Evolutionary conservation across 2,888 invertebrate genomes (phyloP).

Genomic region (Pollenia amentaria): DNA sequence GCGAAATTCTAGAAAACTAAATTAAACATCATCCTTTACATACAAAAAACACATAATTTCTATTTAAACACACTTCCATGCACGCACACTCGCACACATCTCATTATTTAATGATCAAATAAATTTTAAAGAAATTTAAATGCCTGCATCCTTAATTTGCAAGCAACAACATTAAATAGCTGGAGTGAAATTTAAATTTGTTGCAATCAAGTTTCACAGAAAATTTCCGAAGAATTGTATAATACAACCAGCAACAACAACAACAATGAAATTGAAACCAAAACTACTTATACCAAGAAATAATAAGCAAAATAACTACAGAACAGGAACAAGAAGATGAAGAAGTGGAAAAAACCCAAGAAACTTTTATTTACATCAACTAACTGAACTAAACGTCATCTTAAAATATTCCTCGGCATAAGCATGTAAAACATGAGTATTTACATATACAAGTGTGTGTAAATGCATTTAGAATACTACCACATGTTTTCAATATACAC

Average conservation of each 20-base stretch:
- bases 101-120: slow-evolving; percentile 54
- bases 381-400: slow-evolving; percentile 54
- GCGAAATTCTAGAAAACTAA: neutral
- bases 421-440: neutral
- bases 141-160: slow-evolving; percentile 51
- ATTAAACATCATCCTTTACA: neutral
- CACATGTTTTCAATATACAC: slow-evolving; percentile 18
- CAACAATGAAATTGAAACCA: slow-evolving; percentile 21
- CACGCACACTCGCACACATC: neutral
- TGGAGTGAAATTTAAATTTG: slow-evolving; percentile 43
- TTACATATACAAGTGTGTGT: neutral
- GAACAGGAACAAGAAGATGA: slow-evolving; percentile 3
- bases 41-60: neutral
- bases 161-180: neutral
- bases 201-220: slow-evolving; percentile 64
- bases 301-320: slow-evolving; percentile 24
- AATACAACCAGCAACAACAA: slow-evolving; percentile 18
- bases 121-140: slow-evolving; percentile 54
- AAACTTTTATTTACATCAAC: slow-evolving; percentile 63
- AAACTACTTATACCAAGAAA: slow-evolving; percentile 45
- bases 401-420: slow-evolving; percentile 42
- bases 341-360: slow-evolving; percentile 20
- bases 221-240: slow-evolving; percentile 53
- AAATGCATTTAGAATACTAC: slow-evolving; percentile 47
- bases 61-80: neutral